Conservation (phyloP, 2,797 vertebrate species). For the Scyliorhinus canicula region DNA sequence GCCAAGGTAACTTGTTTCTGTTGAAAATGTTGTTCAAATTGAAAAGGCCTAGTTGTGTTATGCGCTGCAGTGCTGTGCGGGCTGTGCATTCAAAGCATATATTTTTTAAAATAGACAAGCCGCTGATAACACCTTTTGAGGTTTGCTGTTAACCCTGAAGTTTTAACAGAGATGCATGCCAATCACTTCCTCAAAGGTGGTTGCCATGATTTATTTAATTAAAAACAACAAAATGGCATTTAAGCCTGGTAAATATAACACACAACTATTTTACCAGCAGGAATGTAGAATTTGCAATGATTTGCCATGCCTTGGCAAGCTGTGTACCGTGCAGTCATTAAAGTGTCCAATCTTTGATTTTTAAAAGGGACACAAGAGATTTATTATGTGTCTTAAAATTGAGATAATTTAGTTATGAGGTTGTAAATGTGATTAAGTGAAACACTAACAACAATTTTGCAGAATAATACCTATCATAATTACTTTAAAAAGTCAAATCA, state of each 20-base stretch:
- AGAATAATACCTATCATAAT: not conserved
- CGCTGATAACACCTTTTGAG: not conserved
- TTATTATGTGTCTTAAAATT: not conserved
- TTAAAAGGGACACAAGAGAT: constrained; percentile 14
- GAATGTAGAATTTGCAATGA: constrained; percentile 13
- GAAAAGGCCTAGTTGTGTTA: not conserved
- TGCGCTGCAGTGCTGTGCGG: not conserved
- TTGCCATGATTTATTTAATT: constrained; percentile 7
- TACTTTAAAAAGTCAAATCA: not conserved
- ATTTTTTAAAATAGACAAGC: not conserved
- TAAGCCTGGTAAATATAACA: not conserved
- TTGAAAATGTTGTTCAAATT: not conserved
- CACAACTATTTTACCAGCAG: not conserved
- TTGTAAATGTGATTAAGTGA: not conserved
- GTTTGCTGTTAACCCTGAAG: not conserved
- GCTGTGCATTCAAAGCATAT: not conserved
- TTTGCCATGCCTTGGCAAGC: constrained; percentile 1
- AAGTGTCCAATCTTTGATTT: constrained; percentile 4
- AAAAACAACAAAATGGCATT: not conserved
- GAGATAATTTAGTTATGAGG: not conserved
- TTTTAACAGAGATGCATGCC: not conserved
- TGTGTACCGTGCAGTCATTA: constrained; percentile 1
- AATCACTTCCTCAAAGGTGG: not conserved
- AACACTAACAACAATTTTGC: not conserved
- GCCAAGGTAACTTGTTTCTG: not conserved